Evolutionary conservation across 2,888 invertebrate species (phyloP).

Genomic region (Caradrina clavipalpis): DNA sequence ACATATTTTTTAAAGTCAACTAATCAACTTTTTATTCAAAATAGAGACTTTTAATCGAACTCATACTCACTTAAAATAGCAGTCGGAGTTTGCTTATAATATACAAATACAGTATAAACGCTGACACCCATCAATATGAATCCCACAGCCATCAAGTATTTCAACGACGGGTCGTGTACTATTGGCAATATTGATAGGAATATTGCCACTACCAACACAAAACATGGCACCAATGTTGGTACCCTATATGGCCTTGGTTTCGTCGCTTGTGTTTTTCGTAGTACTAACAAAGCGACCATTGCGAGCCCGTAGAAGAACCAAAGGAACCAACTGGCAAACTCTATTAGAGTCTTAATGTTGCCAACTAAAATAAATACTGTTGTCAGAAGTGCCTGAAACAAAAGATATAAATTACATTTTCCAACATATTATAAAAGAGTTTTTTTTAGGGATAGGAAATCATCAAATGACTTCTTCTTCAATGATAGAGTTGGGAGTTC

Average conservation of each 20-base stretch:
- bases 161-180: slow-evolving; percentile 93
- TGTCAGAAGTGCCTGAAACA: slow-evolving; percentile 92
- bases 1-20: slow-evolving; percentile 3
- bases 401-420: slow-evolving; percentile 31
- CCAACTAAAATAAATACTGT: slow-evolving; percentile 93
- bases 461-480: no score
- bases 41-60: not conserved
- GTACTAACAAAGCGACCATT: slow-evolving; percentile 94
- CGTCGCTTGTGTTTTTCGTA: slow-evolving; percentile 93
- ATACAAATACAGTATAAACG: slow-evolving; percentile 94
- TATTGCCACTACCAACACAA: slow-evolving; percentile 93
- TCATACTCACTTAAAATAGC: slow-evolving; percentile 91
- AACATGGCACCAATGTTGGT: slow-evolving; percentile 93
- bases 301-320: slow-evolving; percentile 97
- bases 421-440: no score
- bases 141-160: slow-evolving; percentile 94
- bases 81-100: slow-evolving; percentile 92
- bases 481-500: no score
- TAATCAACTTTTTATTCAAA: not conserved
- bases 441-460: no score
- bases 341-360: slow-evolving; percentile 94
- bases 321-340: slow-evolving; percentile 96
- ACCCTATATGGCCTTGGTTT: slow-evolving; percentile 94
- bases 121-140: slow-evolving; percentile 93
- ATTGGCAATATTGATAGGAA: slow-evolving; percentile 95